These are phyloP conservation scores for Kobus ellipsiprymnus DNA, from an alignment of 2,113 vertebrate genomes.

Conservation along the genomic window DNA sequence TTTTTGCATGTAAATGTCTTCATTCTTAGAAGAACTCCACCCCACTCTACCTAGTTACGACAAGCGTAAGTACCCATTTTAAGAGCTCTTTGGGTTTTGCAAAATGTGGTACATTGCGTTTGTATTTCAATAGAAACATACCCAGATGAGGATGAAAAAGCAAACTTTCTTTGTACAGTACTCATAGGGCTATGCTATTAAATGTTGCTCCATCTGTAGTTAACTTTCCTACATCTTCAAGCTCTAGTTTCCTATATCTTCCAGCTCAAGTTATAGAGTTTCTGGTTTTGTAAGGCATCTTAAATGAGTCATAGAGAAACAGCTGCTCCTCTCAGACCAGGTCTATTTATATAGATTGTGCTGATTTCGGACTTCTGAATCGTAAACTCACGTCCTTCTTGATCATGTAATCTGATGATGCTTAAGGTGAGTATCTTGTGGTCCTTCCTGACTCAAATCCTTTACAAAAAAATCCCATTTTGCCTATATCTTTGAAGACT, in stretches of 20 bases:
- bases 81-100: background rate
- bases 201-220: background rate
- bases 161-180: background rate
- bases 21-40: background rate
- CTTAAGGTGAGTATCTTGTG: background rate
- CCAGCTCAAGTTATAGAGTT: background rate
- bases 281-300: background rate
- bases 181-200: background rate
- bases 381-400: background rate
- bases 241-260: background rate
- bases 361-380: conserved; percentile 19
- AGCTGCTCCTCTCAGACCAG: background rate
- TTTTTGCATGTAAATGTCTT: conserved; percentile 11
- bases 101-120: background rate
- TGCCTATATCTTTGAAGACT: background rate
- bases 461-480: background rate
- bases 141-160: background rate
- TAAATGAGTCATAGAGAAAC: background rate
- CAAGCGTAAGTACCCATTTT: background rate
- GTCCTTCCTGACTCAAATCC: background rate
- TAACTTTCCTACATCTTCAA: background rate
- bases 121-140: background rate
- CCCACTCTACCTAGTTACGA: background rate
- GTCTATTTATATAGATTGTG: conserved; percentile 9
- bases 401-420: background rate